Base-by-base conservation (phyloP, 2,888 invertebrate species). In the Erannis defoliaria region DNA sequence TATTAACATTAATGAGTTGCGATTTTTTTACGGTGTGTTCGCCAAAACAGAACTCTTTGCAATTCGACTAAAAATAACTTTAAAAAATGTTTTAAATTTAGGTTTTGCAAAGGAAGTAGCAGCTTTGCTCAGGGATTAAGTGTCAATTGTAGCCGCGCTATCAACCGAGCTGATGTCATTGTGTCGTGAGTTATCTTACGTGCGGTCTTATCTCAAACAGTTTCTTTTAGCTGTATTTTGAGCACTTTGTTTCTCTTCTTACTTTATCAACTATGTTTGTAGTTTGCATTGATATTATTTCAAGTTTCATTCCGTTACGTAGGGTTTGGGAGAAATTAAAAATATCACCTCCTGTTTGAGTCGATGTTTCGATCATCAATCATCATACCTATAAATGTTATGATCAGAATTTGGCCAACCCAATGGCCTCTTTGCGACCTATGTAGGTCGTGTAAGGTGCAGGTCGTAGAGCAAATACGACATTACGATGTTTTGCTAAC, bases 141-240 rank as follows among this genome's bases (percentile, higher is more conserved):
- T 37, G 26, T 19, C 42, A 26, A 53, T 23, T 49, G 40, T n/a
- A 18, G 8, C n/a, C 33, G 49, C 26, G 35, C 35, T 46, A 48
- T 49, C 49, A 35, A 31, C 46, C 29, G 51, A 2, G 48, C 54
- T 55, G 60, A 60, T 60, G 54, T 55, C 60, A 60, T 43, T 31
- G 35, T 26, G 33, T 14, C 12, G 43, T 23, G 46, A 31, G 16
- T 37, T 50, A 45, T 58, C 40, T 35, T 42, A 29, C 29, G 35
- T n/a, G 31, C 10, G 31, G 23, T n/a, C 16, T 45, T 61, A 61
- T 61, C 55, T 26, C 37, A 9, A 33, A 46, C 42, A 42, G 40
- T 43, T 37, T 37, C 45, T 54, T 59, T n/a, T 48, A 48, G 18
- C 9, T 40, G 31, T 54, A 46, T 53, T 48, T 54, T 48, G 42